Evolutionary conservation across 2,113 vertebrate genomes (phyloP).

Genomic region (Bagarius yarrelli): DNA sequence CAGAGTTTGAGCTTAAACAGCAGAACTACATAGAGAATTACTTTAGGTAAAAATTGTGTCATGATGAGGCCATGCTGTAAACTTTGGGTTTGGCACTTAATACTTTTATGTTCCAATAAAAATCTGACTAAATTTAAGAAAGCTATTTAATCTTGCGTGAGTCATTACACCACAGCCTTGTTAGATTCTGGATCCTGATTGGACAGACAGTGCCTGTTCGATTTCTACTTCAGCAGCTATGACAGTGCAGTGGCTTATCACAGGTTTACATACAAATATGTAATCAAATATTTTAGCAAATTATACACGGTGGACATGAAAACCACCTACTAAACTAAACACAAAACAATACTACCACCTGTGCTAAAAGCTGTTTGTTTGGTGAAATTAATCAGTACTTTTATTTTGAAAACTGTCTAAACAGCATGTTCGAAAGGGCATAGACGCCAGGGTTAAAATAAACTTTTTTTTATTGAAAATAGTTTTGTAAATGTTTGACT

Average conservation of each 20-base stretch:
- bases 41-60: not conserved
- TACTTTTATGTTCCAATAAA: not conserved
- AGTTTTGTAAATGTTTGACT: too few relatives aligned
- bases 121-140: not conserved
- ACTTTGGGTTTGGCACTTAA: not conserved
- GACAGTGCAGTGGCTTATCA: not conserved
- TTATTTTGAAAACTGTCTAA: too few relatives aligned
- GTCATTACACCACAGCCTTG: not conserved
- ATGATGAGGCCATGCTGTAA: slow-evolving; percentile 4
- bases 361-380: too few relatives aligned
- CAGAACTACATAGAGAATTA: not conserved
- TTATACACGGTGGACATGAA: not conserved
- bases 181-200: not conserved
- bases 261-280: too few relatives aligned
- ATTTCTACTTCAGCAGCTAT: not conserved
- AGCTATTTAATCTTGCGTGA: too few relatives aligned
- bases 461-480: too few relatives aligned
- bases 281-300: not conserved
- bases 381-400: too few relatives aligned
- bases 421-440: too few relatives aligned
- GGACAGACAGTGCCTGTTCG: not conserved
- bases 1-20: not conserved
- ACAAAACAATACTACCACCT: too few relatives aligned
- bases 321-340: too few relatives aligned
- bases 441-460: too few relatives aligned